Evolutionary conservation across 2,113 vertebrate genomes (phyloP).

Genomic region (Tinamus guttatus): DNA sequence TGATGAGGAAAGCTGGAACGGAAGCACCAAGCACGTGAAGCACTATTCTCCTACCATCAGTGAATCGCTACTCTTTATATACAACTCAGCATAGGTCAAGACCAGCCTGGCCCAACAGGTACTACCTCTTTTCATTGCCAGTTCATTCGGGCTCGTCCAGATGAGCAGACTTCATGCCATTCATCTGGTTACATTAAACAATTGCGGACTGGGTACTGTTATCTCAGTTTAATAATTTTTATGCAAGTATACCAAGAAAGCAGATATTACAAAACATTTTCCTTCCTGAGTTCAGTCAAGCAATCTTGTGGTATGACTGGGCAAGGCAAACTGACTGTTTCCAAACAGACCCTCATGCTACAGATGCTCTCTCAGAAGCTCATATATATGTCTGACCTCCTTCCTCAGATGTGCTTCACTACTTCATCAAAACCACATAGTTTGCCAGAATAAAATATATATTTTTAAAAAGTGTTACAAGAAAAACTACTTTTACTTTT

Average conservation of each 20-base stretch:
- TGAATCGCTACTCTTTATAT: not conserved
- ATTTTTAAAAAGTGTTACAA: not conserved
- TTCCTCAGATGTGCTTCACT: not conserved
- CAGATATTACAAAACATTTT: not conserved
- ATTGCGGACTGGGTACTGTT: not conserved
- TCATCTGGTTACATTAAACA: not conserved
- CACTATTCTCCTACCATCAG: not conserved
- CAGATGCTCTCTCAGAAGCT: not conserved
- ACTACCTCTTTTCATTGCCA: not conserved
- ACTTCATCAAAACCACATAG: not conserved
- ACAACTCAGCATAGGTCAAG: not conserved
- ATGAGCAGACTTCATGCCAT: not conserved
- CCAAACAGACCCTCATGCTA: not conserved
- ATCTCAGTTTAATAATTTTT: not conserved
- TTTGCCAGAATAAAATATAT: not conserved
- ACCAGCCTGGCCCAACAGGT: rapidly evolving
- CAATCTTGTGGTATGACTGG: not conserved
- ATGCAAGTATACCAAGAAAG: not conserved
- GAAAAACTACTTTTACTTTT: not conserved
- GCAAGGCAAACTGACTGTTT: not conserved
- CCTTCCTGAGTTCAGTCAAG: not conserved
- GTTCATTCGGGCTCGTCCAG: not conserved
- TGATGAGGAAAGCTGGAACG: not conserved
- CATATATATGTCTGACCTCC: not conserved
- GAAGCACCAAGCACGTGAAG: too few relatives aligned